These are phyloP conservation scores for Garrulus glandarius DNA, from an alignment of 2,797 vertebrate genomes.

Conservation along the genomic window DNA sequence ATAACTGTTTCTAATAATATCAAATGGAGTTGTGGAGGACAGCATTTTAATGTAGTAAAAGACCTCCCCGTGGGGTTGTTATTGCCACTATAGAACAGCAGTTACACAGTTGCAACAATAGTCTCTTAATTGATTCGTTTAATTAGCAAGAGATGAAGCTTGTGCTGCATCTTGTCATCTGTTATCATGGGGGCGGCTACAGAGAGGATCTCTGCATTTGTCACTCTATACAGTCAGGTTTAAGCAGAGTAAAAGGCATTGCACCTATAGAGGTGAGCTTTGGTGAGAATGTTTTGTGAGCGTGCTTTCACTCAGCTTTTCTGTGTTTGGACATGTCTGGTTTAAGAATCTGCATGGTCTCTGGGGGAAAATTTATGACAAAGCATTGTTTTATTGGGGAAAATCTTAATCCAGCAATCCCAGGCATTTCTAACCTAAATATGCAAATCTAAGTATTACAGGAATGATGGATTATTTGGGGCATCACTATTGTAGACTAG, in stretches of 20 bases:
- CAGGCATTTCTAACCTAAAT: conserved; percentile 54
- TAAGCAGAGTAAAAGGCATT: not conserved
- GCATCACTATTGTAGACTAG: conserved; percentile 36
- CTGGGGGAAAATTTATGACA: not conserved
- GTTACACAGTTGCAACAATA: conserved; percentile 93
- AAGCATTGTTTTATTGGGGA: not conserved
- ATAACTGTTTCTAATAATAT: conserved; percentile 98
- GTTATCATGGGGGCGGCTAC: conserved; percentile 80
- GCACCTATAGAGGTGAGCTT: not conserved
- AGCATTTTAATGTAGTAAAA: conserved; percentile 91
- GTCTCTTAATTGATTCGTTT: conserved; percentile 99
- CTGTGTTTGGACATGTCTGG: not conserved
- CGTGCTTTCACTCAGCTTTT: not conserved
- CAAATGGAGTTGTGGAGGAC: conserved; percentile 94
- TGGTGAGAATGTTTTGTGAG: not conserved
- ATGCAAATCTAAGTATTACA: conserved; percentile 63
- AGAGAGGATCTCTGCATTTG: conserved; percentile 76
- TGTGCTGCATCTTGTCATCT: conserved; percentile 87
- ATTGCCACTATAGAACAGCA: conserved; percentile 92
- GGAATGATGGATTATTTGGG: conserved; percentile 56
- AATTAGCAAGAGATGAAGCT: conserved; percentile 97
- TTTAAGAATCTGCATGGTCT: not conserved
- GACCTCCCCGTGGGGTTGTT: conserved; percentile 92
- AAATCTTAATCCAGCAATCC: not conserved
- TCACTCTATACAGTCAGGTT: conserved; percentile 70